Evolutionary conservation across 2,113 vertebrate genomes (phyloP).

Genomic region (Henicopernis longicauda): DNA sequence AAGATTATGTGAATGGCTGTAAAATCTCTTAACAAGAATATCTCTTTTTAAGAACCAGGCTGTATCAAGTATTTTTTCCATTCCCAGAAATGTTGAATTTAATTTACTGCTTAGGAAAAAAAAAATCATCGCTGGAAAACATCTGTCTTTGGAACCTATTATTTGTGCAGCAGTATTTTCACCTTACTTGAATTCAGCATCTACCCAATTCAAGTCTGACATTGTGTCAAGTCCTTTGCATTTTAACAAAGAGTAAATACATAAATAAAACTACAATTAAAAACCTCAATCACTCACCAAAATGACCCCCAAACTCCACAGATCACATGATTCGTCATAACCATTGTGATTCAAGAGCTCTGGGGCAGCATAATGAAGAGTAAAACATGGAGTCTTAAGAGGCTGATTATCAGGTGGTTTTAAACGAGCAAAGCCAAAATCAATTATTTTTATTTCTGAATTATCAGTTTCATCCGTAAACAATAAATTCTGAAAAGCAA

Average conservation of each 20-base stretch:
- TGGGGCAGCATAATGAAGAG: conserved; percentile 92
- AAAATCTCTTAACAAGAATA: not conserved
- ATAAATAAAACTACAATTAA: not conserved
- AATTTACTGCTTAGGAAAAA: not conserved
- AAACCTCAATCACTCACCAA: conserved; percentile 79
- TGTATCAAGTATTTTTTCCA: not conserved
- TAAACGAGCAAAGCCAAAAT: conserved; percentile 95
- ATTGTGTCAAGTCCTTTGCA: not conserved
- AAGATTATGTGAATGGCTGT: not conserved
- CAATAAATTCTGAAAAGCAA: conserved; percentile 86
- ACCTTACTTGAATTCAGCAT: not conserved
- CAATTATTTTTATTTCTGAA: conserved; percentile 97
- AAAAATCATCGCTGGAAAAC: not conserved
- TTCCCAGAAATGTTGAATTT: not conserved
- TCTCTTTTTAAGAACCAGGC: not conserved
- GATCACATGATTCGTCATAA: conserved; percentile 97
- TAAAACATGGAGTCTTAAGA: conserved; percentile 96
- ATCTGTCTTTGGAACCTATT: not conserved
- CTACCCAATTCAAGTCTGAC: not conserved
- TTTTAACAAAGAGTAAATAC: not conserved
- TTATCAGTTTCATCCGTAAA: conserved; percentile 95
- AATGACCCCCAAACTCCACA: conserved; percentile 98
- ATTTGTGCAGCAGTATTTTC: not conserved
- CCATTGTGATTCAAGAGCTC: conserved; percentile 92
- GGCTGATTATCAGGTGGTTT: conserved; percentile 97